phyloP scores from a whole-genome alignment of 2,113 vertebrate genomes.

The Capreolus pygargus region DNA sequence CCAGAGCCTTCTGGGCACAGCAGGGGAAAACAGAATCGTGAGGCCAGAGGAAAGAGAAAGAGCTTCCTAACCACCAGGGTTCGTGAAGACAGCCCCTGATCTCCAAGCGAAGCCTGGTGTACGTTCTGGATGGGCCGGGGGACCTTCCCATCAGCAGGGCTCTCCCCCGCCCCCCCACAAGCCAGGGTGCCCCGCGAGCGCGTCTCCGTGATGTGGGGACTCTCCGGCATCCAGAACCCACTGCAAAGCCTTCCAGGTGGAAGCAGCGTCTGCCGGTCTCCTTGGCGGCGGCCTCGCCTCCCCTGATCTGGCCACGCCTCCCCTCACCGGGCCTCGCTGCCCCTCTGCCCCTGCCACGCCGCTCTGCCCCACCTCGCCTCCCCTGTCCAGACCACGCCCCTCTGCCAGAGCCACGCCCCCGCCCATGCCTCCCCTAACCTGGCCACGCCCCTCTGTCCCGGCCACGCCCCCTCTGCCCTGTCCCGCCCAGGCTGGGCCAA shows the following conservation, averaged over 20 bases:
- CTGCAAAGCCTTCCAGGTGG: background rate
- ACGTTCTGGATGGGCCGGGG: background rate
- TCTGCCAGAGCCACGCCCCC: too few species aligned
- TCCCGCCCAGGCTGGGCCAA: background rate
- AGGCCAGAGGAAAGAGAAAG: background rate
- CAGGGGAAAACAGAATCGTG: rapidly evolving
- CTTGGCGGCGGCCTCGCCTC: rapidly evolving
- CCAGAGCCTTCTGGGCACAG: background rate
- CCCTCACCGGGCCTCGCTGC: background rate
- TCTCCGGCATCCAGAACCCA: rapidly evolving
- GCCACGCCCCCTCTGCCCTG: background rate
- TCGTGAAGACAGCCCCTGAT: rapidly evolving
- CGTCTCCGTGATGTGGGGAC: rapidly evolving
- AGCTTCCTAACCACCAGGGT: rapidly evolving
- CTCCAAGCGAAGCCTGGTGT: background rate
- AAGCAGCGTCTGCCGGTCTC: background rate
- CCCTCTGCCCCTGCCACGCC: background rate
- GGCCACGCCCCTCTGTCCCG: background rate
- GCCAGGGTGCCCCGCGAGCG: background rate
- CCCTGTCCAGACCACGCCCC: background rate
- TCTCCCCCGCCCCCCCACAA: background rate
- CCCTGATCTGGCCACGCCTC: background rate
- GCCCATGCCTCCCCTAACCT: too few species aligned
- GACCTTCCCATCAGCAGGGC: rapidly evolving
- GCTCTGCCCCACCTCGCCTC: too few species aligned